Base-by-base conservation (phyloP, 2,797 vertebrate genomes). In the Silurus lanzhouensis region DNA sequence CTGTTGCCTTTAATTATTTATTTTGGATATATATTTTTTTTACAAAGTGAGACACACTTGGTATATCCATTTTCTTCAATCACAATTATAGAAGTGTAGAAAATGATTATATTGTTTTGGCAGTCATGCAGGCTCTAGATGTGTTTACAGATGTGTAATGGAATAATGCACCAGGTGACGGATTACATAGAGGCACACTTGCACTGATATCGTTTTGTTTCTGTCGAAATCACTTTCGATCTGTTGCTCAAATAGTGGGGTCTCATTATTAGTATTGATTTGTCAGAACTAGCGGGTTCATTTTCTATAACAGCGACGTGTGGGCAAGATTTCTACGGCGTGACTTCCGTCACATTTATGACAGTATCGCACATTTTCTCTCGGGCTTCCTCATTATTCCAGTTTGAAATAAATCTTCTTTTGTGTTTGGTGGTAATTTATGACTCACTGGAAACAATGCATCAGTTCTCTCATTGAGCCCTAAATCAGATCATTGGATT, bases 381-480 rank as follows among this genome's bases (percentile, higher is more conserved):
- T 22, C 20, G 9, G 15, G 5, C 25, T 61, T 75, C 22, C 22
- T 71, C 52, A 71, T 77, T 83, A 76, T 57, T 57, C 55, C 15
- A 6, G 25, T 31, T 55, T 70, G n/a, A 46, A 76, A 8, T 2
- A 44, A 19, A 10, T 71, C 20, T 22, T 5, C 12, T 9, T 17
- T 4, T 6, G 2, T 71, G 70, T 76, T 44, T 27, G n/a, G 63
- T 58, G 55, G n/a, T 80, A 67, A 61, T 57, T 87, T 66, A 8
- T 7, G 1, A 27, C 22, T 57, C 10, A 72, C 25, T 78, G 46
- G n/a, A n/a, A 71, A 80, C 81, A 83, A 85, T 81, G 57, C 60
- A 25, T 52, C 61, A 25, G 17, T 27, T 15, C n/a, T 57, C 2
- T 31, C n/a, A 38, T 19, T 80, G 25, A 68, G 9, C 10, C 19